A percentile compares a stretch with the other conserved stretches of the same genome.
These are phyloP conservation scores for Myotis davidii DNA, from an alignment of 2,113 vertebrate species.

Conservation along the genomic window DNA sequence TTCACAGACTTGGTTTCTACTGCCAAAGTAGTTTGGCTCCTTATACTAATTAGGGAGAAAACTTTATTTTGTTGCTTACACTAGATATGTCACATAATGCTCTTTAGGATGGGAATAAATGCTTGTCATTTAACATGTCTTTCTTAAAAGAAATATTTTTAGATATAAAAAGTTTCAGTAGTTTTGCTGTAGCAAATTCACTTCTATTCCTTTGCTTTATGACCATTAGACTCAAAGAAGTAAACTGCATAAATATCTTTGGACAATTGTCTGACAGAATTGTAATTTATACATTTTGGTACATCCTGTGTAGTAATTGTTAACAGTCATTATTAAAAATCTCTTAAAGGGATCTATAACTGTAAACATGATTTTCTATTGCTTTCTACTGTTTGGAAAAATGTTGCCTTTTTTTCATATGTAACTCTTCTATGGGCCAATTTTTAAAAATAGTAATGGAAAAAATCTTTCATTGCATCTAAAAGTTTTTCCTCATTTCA, in stretches of 20 bases:
- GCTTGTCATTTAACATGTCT: neutral
- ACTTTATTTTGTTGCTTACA: neutral
- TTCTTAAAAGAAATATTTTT: neutral
- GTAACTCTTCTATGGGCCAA: neutral
- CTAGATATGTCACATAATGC: neutral
- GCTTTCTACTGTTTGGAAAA: neutral
- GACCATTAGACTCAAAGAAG: neutral
- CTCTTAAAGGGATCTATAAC: neutral
- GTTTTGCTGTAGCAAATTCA: neutral
- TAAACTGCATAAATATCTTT: neutral
- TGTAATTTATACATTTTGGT: neutral
- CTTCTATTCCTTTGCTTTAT: conserved; percentile 17
- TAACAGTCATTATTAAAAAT: neutral
- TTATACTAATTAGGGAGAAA: neutral
- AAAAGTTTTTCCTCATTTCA: neutral
- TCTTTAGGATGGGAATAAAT: neutral
- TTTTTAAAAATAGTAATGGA: neutral
- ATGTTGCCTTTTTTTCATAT: neutral
- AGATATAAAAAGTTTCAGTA: neutral
- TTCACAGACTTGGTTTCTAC: neutral
- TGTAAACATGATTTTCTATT: neutral
- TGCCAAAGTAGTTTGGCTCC: neutral
- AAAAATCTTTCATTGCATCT: neutral
- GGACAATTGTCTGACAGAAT: neutral
- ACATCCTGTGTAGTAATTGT: neutral